phyloP scores from a whole-genome alignment of 2,113 vertebrate species.

The Poeciliopsis prolifica region DNA sequence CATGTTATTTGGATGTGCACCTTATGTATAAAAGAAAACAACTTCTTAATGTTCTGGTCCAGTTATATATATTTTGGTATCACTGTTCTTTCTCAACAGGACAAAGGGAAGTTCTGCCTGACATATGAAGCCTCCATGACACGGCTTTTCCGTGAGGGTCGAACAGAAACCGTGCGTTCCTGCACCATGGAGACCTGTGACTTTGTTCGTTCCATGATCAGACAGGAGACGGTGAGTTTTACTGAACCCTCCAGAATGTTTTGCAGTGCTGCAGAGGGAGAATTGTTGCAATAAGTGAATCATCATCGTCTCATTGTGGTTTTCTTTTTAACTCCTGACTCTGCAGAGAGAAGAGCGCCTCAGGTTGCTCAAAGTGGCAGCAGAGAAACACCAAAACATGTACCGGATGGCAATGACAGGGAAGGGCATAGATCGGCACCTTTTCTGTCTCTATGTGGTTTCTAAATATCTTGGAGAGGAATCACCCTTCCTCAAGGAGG shows the following conservation, averaged over 20 bases:
- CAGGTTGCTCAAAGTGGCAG: slow-evolving; percentile 80
- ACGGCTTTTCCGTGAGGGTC: slow-evolving; percentile 93
- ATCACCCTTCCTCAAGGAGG: slow-evolving; percentile 94
- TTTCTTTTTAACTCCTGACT: background rate
- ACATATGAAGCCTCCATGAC: slow-evolving; percentile 99
- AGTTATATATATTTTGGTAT: background rate
- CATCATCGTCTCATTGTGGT: background rate
- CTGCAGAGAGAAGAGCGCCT: slow-evolving; percentile 83
- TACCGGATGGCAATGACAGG: slow-evolving; percentile 95
- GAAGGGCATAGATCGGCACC: slow-evolving; percentile 92
- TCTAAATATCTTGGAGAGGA: slow-evolving; percentile 96
- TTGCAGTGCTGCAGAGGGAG: background rate
- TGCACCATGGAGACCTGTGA: slow-evolving; percentile 87
- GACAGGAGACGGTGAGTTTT: slow-evolving; percentile 83
- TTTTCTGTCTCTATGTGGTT: slow-evolving; percentile 97
- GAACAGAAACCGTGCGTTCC: slow-evolving; percentile 95
- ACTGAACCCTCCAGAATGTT: background rate
- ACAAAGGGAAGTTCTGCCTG: slow-evolving; percentile 94
- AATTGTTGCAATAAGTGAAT: background rate
- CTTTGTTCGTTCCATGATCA: slow-evolving; percentile 89
- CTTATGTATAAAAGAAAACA: background rate
- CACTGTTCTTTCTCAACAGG: slow-evolving; percentile 73
- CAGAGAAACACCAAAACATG: slow-evolving; percentile 88
- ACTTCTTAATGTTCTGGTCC: background rate
- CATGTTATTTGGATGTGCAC: background rate